A percentile compares a stretch with the other conserved stretches of the same genome.
phyloP scores from a whole-genome alignment of 2,113 vertebrate species.

The Nycticorax nycticorax region DNA sequence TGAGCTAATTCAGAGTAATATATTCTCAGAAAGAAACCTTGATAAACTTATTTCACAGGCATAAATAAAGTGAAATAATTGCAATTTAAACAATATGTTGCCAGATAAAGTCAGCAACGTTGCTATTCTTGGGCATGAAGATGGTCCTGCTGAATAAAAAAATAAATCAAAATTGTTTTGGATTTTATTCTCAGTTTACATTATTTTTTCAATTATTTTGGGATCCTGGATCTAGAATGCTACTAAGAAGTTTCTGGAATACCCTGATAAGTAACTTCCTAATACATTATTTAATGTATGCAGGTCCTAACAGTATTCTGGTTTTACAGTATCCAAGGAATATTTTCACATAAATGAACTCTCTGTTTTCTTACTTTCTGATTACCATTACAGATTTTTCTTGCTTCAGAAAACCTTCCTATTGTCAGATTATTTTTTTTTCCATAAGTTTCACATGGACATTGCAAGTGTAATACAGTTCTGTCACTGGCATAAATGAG shows the following conservation, averaged over 20 bases:
- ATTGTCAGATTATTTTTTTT: not conserved
- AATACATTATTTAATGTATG: not conserved
- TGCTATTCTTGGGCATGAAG: not conserved
- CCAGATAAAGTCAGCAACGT: not conserved
- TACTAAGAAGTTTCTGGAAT: not conserved
- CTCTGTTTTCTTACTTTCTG: not conserved
- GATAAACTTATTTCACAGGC: not conserved
- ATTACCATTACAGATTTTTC: not conserved
- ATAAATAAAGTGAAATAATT: not conserved
- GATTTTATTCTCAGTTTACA: not conserved
- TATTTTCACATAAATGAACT: not conserved
- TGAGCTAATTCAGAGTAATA: not conserved
- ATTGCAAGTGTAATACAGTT: not conserved
- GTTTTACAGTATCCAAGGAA: not conserved
- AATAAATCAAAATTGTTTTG: not conserved
- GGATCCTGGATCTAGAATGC: not conserved
- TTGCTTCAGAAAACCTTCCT: not conserved
- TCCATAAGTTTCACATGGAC: not conserved
- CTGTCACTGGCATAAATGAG: not conserved
- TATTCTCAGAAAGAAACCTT: not conserved
- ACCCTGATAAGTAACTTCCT: not conserved
- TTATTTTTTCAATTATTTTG: not conserved
- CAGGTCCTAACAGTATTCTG: not conserved
- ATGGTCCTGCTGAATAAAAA: not conserved
- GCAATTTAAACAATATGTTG: not conserved